Evolutionary conservation across 1,140 invertebrate species (phyloP), one percentile per base, ranked within the genome.

Genomic region (Papilio polytes): DNA sequence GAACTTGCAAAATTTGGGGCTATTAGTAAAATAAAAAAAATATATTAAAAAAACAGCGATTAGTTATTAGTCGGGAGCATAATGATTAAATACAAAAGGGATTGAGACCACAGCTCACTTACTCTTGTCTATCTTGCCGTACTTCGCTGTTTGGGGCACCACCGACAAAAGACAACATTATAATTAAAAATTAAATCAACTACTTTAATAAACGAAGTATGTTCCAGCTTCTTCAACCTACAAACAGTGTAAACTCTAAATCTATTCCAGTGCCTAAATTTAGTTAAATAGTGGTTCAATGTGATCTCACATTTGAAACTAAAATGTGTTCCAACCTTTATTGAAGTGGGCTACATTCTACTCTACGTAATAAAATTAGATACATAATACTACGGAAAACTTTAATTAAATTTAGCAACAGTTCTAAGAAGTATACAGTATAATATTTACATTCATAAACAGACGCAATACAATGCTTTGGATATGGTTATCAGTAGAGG

Each of bases 51-150:
- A 80, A 85, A 93, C 88, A 92, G 91, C 87, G 83, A 93, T 94
- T 95, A 95, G 92, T 94, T 82, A 83, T 94, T 94, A 94, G 93
- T 94, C 85, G 86, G 87, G 91, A 92, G 90, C 88, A 88, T 80
- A 89, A 91, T 91, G 83, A 90, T 89, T 89, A 89, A 91, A 90
- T 89, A 90, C 88, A 92, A 91, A 92, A 90, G 86, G 91, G 90
- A 89, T 95, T 94, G 94, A 95, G 95, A 96, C 95, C 95, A 96
- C 95, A 95, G 95, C 95, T 96, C 95, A 96, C 95, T 95, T 95
- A 95, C 94, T 94, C 87, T 88, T 90, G 82, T 94, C 91, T 92
- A 95, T 94, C 93, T 94, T 94, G 94, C 94, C 94, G 95, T 93
- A 94, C 92, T 94, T 91, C 93, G 92, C 95, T 96, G 95, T 95